Base-by-base conservation (phyloP, 1,140 invertebrate genomes). In the Cylas formicarius region DNA sequence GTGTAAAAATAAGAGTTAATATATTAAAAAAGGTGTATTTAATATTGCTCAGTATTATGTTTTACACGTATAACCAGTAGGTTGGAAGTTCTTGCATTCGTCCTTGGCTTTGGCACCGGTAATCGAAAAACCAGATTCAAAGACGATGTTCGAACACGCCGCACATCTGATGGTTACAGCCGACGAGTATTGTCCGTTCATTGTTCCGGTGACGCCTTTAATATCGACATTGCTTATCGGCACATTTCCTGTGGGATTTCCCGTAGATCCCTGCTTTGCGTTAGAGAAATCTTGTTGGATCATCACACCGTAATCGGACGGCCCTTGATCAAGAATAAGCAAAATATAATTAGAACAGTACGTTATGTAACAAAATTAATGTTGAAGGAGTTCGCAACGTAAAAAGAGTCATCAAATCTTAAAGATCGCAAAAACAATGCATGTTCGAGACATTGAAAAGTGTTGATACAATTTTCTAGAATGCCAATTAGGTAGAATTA, bases 221-320 rank as follows among this genome's bases (percentile, higher is more conserved):
- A 18, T 28, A 4, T 6, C 8, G 5, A 39, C 26, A 39, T 39
- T 39, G 16, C 13, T 28, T 28, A 39, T 28, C 11, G 37, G 37
- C 2, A 39, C 37, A 18, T 39, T 39, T 20, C 23, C 37, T 3
- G 23, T 27, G 17, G 37, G 37, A 16, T 39, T 39, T 27, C 37
- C 37, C 5, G 37, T 39, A n/a, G 37, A 39, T 2, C 37, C 37
- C 19, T 39, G 37, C 2, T 1, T 6, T 9, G 3, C 4, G 17
- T 39, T 39, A 2, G 37, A 39, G 11, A 39, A 39, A 18, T 39
- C 37, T 27, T 39, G 37, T 18, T 39, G 37, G 8, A 39, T 13
- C 37, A 39, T 39, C 3, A 39, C 29, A 39, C 37, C 37, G 10
- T 39, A 39, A 19, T 39, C 37, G 17, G 37, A 27, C 8, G 37